phyloP scores from a whole-genome alignment of 2,113 vertebrate genomes.

The Ictidomys tridecemlineatus region DNA sequence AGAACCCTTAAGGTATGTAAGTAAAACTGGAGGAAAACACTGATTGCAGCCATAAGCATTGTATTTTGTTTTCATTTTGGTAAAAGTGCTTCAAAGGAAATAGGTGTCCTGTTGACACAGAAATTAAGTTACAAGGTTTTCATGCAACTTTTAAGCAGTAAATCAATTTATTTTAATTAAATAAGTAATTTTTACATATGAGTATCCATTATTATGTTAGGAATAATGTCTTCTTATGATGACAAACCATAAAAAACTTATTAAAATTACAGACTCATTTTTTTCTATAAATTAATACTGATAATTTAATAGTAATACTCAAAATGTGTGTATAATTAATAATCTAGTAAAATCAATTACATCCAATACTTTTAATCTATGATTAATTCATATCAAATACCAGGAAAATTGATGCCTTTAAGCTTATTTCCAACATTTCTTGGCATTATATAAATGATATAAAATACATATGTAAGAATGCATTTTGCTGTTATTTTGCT shows the following conservation, averaged over 20 bases:
- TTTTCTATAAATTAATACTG: background rate
- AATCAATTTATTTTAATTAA: slow-evolving; percentile 44
- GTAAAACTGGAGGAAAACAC: background rate
- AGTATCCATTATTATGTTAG: background rate
- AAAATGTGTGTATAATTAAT: background rate
- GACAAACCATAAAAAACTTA: background rate
- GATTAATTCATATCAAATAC: background rate
- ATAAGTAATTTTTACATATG: background rate
- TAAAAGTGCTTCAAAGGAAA: background rate
- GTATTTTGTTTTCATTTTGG: slow-evolving; percentile 15
- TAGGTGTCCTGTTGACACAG: background rate
- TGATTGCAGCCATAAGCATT: background rate
- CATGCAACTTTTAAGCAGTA: background rate
- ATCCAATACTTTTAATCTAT: background rate
- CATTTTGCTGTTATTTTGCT: background rate
- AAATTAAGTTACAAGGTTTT: background rate
- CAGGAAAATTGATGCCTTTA: background rate
- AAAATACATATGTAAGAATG: background rate
- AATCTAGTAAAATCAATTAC: background rate
- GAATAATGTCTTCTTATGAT: background rate
- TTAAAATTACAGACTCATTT: background rate
- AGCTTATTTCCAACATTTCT: background rate
- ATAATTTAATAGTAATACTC: background rate
- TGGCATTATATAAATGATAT: background rate
- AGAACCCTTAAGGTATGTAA: background rate